phyloP scores from a whole-genome alignment of 2,797 vertebrate species.

The Ficedula albicollis region DNA sequence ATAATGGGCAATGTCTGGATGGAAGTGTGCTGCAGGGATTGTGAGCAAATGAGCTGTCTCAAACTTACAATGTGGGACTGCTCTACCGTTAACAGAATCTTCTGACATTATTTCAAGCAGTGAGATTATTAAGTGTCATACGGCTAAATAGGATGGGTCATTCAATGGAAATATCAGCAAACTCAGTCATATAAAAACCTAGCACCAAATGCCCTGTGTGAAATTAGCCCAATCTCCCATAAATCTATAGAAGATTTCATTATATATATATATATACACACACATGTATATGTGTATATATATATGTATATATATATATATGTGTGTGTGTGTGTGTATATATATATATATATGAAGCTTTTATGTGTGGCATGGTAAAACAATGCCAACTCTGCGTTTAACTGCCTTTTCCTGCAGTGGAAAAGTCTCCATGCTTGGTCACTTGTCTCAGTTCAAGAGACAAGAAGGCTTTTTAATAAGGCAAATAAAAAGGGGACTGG shows the following conservation, averaged over 20 bases:
- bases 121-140: slow-evolving; percentile 52
- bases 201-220: background rate
- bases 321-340: no score
- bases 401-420: background rate
- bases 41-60: slow-evolving; percentile 59
- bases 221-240: background rate
- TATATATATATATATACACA: background rate
- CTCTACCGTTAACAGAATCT: slow-evolving; percentile 45
- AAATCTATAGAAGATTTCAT: background rate
- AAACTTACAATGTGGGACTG: slow-evolving; percentile 39
- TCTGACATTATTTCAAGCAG: slow-evolving; percentile 48
- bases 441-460: background rate
- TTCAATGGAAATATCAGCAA: slow-evolving; percentile 26
- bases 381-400: background rate
- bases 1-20: slow-evolving; percentile 48
- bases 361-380: background rate
- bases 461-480: background rate
- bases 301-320: background rate
- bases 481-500: background rate
- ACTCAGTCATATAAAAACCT: slow-evolving; percentile 12
- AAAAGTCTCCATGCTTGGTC: background rate
- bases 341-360: background rate
- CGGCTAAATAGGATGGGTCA: slow-evolving; percentile 6
- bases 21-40: slow-evolving; percentile 41
- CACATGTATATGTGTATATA: no score